Evolutionary conservation across 37 sponge, comb jelly and placozoan species (phyloP).

Genomic region (Haliclona indistincta): DNA sequence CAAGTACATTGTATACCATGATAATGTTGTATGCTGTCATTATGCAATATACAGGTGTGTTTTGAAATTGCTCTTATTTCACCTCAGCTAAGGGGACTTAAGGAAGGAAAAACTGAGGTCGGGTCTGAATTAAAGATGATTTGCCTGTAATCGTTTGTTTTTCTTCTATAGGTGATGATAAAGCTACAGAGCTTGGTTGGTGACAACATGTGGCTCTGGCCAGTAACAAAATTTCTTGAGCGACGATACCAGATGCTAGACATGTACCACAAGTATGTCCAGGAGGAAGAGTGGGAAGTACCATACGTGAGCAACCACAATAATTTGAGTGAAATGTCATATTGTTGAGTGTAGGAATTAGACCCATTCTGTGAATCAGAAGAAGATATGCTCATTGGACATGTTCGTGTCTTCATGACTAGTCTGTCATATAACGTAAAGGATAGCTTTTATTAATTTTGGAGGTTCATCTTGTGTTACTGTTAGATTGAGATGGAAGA

Average conservation of each 20-base stretch:
- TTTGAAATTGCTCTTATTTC: constrained; percentile 76
- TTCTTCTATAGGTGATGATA: constrained; percentile 32
- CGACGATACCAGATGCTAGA: constrained; percentile 70
- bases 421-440: constrained; percentile 56
- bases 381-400: constrained; percentile 56
- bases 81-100: constrained; percentile 65
- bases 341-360: constrained; percentile 24
- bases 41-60: constrained; percentile 3
- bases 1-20: constrained; percentile 23
- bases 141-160: background rate
- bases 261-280: constrained; percentile 74
- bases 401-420: constrained; percentile 57
- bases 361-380: constrained; percentile 66
- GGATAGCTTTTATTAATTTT: background rate
- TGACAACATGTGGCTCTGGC: constrained; percentile 56
- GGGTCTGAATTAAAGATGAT: background rate
- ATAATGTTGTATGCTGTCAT: constrained; percentile 9
- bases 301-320: too few species aligned
- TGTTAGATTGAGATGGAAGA: constrained; percentile 70
- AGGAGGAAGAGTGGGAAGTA: constrained; percentile 62
- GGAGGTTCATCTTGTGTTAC: background rate
- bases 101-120: constrained; percentile 57
- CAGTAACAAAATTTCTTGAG: constrained; percentile 51
- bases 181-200: constrained; percentile 46
- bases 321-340: too few species aligned